A percentile compares a stretch with the other conserved stretches of the same genome.
Evolutionary conservation across 2,113 vertebrate species (phyloP).

Genomic region (Oenanthe oenanthe): DNA sequence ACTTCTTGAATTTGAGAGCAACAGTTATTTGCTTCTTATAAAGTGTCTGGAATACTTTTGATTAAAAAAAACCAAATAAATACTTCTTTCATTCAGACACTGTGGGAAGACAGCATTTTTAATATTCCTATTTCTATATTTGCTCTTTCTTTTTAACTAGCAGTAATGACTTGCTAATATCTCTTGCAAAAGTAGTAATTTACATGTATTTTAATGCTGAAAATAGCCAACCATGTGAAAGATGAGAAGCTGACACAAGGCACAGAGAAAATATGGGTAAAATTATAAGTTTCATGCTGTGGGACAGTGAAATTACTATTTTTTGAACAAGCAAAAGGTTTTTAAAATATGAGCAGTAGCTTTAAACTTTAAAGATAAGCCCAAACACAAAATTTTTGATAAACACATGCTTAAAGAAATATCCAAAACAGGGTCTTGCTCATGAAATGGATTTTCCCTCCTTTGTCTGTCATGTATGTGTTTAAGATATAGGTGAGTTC

Average conservation of each 20-base stretch:
- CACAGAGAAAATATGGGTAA: not conserved
- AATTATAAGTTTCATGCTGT: not conserved
- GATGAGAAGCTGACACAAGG: not conserved
- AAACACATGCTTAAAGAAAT: not conserved
- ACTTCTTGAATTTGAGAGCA: not conserved
- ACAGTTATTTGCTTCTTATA: not conserved
- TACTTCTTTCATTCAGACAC: not conserved
- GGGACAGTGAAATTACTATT: not conserved
- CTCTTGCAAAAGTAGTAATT: not conserved
- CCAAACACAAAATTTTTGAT: not conserved
- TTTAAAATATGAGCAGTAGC: not conserved
- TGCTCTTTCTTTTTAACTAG: not conserved
- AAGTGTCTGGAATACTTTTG: not conserved
- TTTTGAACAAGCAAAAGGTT: not conserved
- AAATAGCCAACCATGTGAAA: not conserved
- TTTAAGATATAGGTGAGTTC: not conserved
- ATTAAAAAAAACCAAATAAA: not conserved
- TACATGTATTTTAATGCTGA: not conserved
- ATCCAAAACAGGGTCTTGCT: not conserved
- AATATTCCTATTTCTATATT: not conserved
- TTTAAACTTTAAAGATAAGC: not conserved
- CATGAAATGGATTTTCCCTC: not conserved
- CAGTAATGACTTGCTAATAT: not conserved
- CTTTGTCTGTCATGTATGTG: not conserved
- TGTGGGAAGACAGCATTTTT: not conserved